These are phyloP conservation scores for Hippocampus comes DNA, from an alignment of 2,113 vertebrate genomes.

Conservation along the genomic window DNA sequence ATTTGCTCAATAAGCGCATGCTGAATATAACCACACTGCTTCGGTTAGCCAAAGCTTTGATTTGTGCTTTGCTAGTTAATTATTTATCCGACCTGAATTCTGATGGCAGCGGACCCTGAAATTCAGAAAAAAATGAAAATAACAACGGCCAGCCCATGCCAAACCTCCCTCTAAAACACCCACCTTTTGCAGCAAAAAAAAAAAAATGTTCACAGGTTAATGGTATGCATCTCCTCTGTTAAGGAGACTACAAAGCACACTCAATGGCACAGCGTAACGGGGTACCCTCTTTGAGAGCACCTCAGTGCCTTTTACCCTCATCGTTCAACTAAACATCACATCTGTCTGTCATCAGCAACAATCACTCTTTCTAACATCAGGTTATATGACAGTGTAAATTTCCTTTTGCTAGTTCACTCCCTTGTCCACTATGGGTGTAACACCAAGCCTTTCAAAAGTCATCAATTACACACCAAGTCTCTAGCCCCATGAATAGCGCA, in stretches of 20 bases:
- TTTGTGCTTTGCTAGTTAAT: constrained; percentile 1
- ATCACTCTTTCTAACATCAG: constrained; percentile 24
- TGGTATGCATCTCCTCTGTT: background rate
- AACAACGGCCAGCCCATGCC: background rate
- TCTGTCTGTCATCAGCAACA: constrained; percentile 47
- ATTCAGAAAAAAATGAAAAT: background rate
- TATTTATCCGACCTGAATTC: background rate
- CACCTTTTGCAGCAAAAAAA: background rate
- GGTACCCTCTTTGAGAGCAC: constrained; percentile 8
- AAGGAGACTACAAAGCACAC: background rate
- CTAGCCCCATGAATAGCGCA: too few relatives aligned
- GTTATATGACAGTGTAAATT: constrained; percentile 44
- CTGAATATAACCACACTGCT: background rate
- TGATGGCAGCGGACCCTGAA: background rate
- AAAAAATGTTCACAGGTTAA: background rate
- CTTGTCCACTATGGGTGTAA: constrained; percentile 6
- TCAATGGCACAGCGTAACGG: constrained; percentile 6
- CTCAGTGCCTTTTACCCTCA: constrained; percentile 34
- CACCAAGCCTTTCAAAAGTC: constrained; percentile 4
- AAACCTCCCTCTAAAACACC: background rate
- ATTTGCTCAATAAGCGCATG: background rate
- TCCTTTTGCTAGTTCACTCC: constrained; percentile 8
- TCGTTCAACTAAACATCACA: constrained; percentile 58
- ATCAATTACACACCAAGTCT: too few relatives aligned
- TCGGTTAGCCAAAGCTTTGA: constrained; percentile 2